phyloP scores from a whole-genome alignment of 2,113 vertebrate species.

The Coregonus clupeaformis region DNA sequence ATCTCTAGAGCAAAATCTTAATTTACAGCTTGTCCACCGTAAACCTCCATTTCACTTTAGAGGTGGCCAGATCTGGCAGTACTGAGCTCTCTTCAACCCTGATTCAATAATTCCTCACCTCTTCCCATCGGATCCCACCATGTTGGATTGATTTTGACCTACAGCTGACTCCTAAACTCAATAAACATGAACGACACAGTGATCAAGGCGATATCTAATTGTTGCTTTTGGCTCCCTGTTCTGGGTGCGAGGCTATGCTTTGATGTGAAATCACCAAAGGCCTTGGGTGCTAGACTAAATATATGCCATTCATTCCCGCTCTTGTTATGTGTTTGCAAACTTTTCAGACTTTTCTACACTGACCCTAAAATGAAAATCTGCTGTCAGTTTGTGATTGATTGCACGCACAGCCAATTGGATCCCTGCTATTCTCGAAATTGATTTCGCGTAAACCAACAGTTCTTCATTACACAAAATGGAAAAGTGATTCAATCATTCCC shows the following conservation, averaged over 20 bases:
- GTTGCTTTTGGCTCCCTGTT: slow-evolving; percentile 74
- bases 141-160: slow-evolving; percentile 60
- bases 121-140: slow-evolving; percentile 31
- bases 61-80: background rate
- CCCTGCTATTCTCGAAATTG: slow-evolving; percentile 76
- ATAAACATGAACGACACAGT: slow-evolving; percentile 70
- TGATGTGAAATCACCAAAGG: slow-evolving; percentile 67
- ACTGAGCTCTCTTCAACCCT: slow-evolving; percentile 46
- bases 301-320: slow-evolving; percentile 56
- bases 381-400: slow-evolving; percentile 78
- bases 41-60: background rate
- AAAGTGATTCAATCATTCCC: slow-evolving; percentile 83
- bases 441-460: slow-evolving; percentile 80
- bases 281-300: slow-evolving; percentile 72
- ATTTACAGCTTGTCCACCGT: background rate
- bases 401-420: slow-evolving; percentile 80
- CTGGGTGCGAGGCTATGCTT: slow-evolving; percentile 41
- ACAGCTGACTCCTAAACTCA: slow-evolving; percentile 63
- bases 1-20: background rate
- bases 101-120: slow-evolving; percentile 66
- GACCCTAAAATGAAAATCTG: slow-evolving; percentile 69
- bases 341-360: slow-evolving; percentile 54
- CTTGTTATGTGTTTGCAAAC: slow-evolving; percentile 57
- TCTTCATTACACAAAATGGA: slow-evolving; percentile 85
- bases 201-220: slow-evolving; percentile 71